These are phyloP conservation scores for Halichoeres trimaculatus DNA, from an alignment of 2,113 vertebrate genomes.

Conservation along the genomic window DNA sequence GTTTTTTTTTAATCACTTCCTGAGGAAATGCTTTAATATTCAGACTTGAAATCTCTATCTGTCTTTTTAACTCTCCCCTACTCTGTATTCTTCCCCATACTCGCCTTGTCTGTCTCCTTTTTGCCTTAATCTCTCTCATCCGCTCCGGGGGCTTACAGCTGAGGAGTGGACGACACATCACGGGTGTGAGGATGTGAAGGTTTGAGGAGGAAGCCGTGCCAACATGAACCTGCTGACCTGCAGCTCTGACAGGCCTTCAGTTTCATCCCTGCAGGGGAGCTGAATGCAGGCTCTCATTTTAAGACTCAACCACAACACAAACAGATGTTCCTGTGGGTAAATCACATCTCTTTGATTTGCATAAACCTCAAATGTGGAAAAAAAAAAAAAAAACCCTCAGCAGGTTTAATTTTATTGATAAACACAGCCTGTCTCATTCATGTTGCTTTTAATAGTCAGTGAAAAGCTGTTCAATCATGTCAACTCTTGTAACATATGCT, in stretches of 20 bases:
- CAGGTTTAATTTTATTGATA: no score
- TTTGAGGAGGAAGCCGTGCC: slow-evolving; percentile 30
- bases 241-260: slow-evolving; percentile 11
- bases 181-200: slow-evolving; percentile 18
- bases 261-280: slow-evolving; percentile 23
- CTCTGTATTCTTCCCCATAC: slow-evolving; percentile 26
- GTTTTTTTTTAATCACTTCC: no score
- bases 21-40: neutral
- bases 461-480: no score
- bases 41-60: neutral
- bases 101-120: slow-evolving; percentile 22
- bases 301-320: neutral
- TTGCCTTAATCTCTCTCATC: slow-evolving; percentile 29
- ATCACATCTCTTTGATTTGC: neutral
- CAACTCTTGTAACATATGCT: no score
- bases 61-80: neutral
- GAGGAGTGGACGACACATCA: slow-evolving; percentile 7
- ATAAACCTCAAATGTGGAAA: no score
- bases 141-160: slow-evolving; percentile 34
- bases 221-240: slow-evolving; percentile 54
- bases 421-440: no score
- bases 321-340: neutral
- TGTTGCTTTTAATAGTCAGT: no score
- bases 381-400: no score
- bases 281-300: neutral